Evolutionary conservation across 2,888 invertebrate genomes (phyloP).

Genomic region (Thelaira solivaga): DNA sequence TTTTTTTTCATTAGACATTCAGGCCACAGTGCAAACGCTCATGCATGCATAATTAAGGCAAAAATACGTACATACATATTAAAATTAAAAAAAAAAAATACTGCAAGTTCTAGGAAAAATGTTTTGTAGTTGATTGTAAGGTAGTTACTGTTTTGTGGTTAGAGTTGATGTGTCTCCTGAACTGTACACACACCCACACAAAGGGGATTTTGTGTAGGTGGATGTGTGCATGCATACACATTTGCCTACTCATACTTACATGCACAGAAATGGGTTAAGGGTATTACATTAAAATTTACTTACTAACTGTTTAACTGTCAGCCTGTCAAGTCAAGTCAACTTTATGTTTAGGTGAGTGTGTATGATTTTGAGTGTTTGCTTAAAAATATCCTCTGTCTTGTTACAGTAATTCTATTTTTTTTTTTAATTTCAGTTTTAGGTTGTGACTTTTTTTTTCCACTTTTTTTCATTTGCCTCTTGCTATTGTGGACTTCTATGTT

Average conservation of each 20-base stretch:
- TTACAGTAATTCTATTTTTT: not conserved
- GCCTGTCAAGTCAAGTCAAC: constrained; percentile 19
- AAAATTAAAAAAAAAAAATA: not conserved
- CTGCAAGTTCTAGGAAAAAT: not conserved
- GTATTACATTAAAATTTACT: constrained; percentile 31
- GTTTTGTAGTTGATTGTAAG: not conserved
- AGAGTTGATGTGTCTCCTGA: not conserved
- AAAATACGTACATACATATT: too few relatives aligned
- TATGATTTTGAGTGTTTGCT: not conserved
- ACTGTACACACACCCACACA: not conserved
- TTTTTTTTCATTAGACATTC: too few relatives aligned
- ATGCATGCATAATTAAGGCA: too few relatives aligned
- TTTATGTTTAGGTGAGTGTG: not conserved
- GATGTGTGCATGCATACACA: not conserved
- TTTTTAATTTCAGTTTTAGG: not conserved
- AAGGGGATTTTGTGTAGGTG: not conserved
- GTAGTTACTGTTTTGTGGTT: constrained; percentile 8
- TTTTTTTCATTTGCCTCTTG: not conserved
- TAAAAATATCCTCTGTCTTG: not conserved
- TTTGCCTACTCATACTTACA: too few relatives aligned
- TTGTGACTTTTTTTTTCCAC: not conserved
- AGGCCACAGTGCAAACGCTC: too few relatives aligned
- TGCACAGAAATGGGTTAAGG: constrained; percentile 26
- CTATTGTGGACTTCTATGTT: not conserved
- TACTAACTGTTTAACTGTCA: constrained; percentile 43